These are phyloP conservation scores for Conus canariensis DNA, from an alignment of 2,888 invertebrate species.

Conservation along the genomic window DNA sequence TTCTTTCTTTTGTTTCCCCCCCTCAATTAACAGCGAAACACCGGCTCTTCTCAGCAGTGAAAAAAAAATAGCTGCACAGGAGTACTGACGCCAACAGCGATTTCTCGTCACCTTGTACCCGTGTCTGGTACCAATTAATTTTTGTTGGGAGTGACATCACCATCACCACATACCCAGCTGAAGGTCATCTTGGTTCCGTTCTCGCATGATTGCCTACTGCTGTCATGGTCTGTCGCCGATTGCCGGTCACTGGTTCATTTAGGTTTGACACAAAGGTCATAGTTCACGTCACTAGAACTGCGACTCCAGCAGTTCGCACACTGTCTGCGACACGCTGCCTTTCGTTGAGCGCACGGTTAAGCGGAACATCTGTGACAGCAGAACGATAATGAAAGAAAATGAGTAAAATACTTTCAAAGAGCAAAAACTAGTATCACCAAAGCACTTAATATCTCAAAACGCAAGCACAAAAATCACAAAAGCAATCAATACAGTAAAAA, in stretches of 20 bases:
- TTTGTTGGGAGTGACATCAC: neutral
- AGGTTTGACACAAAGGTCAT: neutral
- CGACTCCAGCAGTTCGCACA: conserved; percentile 95
- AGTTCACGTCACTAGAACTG: conserved; percentile 87
- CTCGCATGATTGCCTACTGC: neutral
- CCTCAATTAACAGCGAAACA: neutral
- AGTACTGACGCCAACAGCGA: too few species aligned
- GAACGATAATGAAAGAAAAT: neutral
- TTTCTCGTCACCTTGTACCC: too few species aligned
- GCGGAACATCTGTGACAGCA: conserved; percentile 92
- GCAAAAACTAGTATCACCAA: neutral
- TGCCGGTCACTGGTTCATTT: neutral
- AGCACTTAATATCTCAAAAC: neutral
- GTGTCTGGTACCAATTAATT: neutral
- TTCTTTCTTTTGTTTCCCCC: neutral
- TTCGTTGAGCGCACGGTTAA: conserved; percentile 98
- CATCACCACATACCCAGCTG: neutral
- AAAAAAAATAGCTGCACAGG: neutral
- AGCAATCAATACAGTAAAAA: neutral
- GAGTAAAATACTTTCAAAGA: too few species aligned
- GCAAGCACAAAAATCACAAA: neutral
- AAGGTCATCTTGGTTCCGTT: neutral
- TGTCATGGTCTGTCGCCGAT: neutral
- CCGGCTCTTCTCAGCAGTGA: too few species aligned
- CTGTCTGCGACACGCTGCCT: conserved; percentile 94